phyloP scores from a whole-genome alignment of 2,113 vertebrate species.

The Microtus oregoni region DNA sequence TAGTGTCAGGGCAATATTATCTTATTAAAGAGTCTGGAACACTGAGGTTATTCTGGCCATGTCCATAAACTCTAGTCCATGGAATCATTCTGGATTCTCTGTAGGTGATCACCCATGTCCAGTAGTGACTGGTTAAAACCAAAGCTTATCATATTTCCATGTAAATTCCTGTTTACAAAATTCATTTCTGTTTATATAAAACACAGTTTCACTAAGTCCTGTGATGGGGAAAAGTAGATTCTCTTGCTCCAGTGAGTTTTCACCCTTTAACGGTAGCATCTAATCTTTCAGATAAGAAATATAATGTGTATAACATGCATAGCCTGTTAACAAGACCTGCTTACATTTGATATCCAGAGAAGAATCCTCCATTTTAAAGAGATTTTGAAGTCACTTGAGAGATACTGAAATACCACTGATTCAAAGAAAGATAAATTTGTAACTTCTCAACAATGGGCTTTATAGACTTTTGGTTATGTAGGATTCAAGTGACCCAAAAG shows the following conservation, averaged over 20 bases:
- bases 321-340: not conserved
- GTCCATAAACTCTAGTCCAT: not conserved
- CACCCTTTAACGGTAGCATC: not conserved
- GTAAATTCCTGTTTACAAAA: conserved; percentile 1
- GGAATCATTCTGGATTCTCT: not conserved
- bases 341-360: not conserved
- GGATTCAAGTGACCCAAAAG: not conserved
- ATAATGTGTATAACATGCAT: not conserved
- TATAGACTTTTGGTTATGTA: not conserved
- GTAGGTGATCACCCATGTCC: not conserved
- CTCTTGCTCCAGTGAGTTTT: not conserved
- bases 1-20: not conserved
- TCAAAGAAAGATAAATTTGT: not conserved
- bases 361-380: not conserved
- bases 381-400: not conserved
- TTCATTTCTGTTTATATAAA: conserved; percentile 1
- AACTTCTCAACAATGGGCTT: not conserved
- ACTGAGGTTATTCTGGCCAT: not conserved
- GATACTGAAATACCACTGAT: not conserved
- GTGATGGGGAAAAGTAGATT: not conserved
- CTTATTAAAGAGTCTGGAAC: not conserved
- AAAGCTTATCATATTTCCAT: not conserved
- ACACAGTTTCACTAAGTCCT: not conserved
- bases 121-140: not conserved
- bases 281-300: not conserved